Percentiles rank a stretch among this genome's conserved stretches.
Conservation (phyloP, 2,797 vertebrate species). For the Chiloscyllium punctatum region DNA sequence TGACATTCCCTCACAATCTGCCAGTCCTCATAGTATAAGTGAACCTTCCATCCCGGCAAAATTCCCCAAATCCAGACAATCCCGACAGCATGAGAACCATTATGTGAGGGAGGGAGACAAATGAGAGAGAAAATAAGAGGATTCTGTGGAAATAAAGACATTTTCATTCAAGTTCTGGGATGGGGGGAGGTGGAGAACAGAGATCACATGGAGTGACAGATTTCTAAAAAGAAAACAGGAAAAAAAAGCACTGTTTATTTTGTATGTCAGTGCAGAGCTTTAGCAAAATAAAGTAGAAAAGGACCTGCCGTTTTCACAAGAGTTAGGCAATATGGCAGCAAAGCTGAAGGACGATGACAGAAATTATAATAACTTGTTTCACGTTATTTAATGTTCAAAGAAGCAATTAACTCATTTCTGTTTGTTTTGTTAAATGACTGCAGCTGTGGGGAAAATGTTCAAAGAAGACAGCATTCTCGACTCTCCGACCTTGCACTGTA, state of each 20-base stretch:
- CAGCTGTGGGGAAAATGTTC: not conserved
- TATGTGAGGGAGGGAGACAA: not conserved
- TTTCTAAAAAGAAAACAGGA: not conserved
- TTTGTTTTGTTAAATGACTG: not conserved
- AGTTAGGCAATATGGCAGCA: not conserved
- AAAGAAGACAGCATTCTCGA: constrained; percentile 1
- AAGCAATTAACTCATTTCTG: constrained; percentile 16
- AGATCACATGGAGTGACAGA: too few species aligned
- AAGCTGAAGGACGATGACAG: not conserved
- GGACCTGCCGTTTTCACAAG: not conserved
- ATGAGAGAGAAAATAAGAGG: not conserved
- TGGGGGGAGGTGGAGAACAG: not conserved
- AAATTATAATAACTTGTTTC: constrained; percentile 24
- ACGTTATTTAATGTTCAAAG: not conserved
- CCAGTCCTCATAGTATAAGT: not conserved
- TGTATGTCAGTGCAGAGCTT: not conserved
- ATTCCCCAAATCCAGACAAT: not conserved
- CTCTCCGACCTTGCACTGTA: not conserved
- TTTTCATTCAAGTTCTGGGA: not conserved
- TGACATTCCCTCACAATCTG: not conserved
- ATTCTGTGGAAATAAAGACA: not conserved
- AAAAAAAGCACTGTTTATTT: not conserved
- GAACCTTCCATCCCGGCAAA: not conserved
- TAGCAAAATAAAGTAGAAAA: not conserved
- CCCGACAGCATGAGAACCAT: not conserved